Percentiles rank a stretch among this genome's conserved stretches.
phyloP scores from a whole-genome alignment of 2,113 vertebrate genomes.

The Parus major region DNA sequence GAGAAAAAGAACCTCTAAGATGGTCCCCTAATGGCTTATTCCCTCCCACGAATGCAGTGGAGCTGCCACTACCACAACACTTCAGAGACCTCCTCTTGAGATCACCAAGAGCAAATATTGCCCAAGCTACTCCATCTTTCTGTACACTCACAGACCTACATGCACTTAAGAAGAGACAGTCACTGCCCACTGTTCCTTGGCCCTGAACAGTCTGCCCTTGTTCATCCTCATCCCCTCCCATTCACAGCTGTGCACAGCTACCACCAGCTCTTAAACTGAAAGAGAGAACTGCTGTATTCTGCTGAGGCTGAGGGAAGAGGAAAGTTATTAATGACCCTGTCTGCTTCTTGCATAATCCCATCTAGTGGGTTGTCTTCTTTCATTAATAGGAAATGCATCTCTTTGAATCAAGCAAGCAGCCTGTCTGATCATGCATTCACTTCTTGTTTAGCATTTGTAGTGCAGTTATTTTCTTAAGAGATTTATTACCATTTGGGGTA shows the following conservation, averaged over 20 bases:
- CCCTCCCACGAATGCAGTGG: neutral
- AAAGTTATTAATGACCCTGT: neutral
- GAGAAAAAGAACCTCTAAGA: neutral
- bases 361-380: neutral
- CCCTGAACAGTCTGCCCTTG: neutral
- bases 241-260: neutral
- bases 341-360: neutral
- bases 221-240: neutral
- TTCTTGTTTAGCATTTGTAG: neutral
- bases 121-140: neutral
- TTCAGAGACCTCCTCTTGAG: neutral
- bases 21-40: neutral
- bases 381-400: neutral
- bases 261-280: neutral
- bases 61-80: neutral
- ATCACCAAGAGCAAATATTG: neutral
- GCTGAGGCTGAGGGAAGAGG: neutral
- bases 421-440: fast-evolving
- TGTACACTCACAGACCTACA: neutral
- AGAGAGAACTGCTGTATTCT: neutral
- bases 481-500: neutral
- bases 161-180: neutral
- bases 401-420: neutral
- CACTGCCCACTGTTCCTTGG: neutral
- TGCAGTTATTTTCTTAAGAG: neutral